Evolutionary conservation across 2,888 invertebrate species (phyloP).

Genomic region (Charanyca ferruginea): DNA sequence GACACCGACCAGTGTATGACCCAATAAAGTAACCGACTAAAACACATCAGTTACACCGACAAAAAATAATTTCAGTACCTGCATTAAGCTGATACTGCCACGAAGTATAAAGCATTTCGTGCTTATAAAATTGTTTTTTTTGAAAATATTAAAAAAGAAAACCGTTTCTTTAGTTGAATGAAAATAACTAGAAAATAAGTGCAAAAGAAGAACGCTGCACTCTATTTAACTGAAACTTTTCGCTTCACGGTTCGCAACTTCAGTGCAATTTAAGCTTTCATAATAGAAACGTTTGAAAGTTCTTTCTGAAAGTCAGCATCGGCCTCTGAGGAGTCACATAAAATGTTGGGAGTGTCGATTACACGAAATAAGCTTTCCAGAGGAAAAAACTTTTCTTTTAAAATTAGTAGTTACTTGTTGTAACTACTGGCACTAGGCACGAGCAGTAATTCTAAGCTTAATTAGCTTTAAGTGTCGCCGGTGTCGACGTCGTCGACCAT

Average conservation of each 20-base stretch:
- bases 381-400: slow-evolving; percentile 14
- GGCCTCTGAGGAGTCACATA: slow-evolving; percentile 50
- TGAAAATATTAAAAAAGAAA: slow-evolving; percentile 26
- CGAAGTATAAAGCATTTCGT: slow-evolving; percentile 19
- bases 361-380: slow-evolving; percentile 24
- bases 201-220: slow-evolving; percentile 68
- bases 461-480: slow-evolving; percentile 43
- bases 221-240: slow-evolving; percentile 77
- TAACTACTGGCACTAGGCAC: slow-evolving; percentile 10
- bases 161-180: slow-evolving; percentile 26
- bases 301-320: slow-evolving; percentile 53
- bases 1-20: slow-evolving; percentile 76
- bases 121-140: slow-evolving; percentile 28
- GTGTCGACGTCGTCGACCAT: slow-evolving; percentile 31
- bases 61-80: slow-evolving; percentile 38
- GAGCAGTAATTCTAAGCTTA: slow-evolving; percentile 42
- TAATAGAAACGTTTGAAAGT: slow-evolving; percentile 71
- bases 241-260: slow-evolving; percentile 77
- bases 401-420: slow-evolving; percentile 30
- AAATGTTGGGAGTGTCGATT: slow-evolving; percentile 39
- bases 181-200: slow-evolving; percentile 55
- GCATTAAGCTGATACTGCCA: slow-evolving; percentile 31
- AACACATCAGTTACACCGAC: slow-evolving; percentile 62
- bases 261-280: slow-evolving; percentile 79
- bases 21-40: slow-evolving; percentile 76